Base-by-base conservation (phyloP, 2,888 invertebrate genomes). In the Dascillus cervinus region DNA sequence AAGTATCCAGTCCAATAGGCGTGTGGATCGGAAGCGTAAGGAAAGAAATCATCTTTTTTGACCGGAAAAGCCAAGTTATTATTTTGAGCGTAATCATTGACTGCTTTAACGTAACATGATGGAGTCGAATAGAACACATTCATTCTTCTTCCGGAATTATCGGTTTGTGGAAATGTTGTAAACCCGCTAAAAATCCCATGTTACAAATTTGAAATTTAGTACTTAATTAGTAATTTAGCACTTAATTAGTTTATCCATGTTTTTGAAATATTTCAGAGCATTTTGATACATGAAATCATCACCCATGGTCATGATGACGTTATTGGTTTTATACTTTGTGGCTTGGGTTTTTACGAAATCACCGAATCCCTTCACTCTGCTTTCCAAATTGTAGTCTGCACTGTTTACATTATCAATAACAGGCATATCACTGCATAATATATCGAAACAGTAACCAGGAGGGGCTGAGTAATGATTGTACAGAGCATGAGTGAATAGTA, bases 221-320 rank as follows among this genome's bases (percentile, higher is more conserved):
- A 64, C 76, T 72, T 75, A n/a, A n/a, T n/a, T n/a, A n/a, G n/a
- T n/a, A n/a, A n/a, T 26, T 3, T 1, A 26, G 21, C 32, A 85
- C 79, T 76, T 70, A 44, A 95, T 90, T 6, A 96, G 68, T 55
- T 82, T 87, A 57, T 95, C 95, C 64, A 95, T 65, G 59, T 92
- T 92, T 43, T 70, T 75, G 65, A 74, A 95, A 79, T 88, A 88
- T 65, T 75, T 72, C n/a, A 66, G 64, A 0, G 83, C 82, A 41
- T 77, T 72, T 59, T 85, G 82, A 56, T 87, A 94, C 49, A 85
- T 77, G 59, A 95, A 94, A 64, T 95, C 94, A 44, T 86, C 83
- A 0, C 94, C 94, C 91, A 92, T 92, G 0, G 92, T 86, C 29
- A 92, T 68, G 44, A 91, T 72, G 10, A 91, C 69, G 56, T 92